A percentile compares a stretch with the other conserved stretches of the same genome.
Evolutionary conservation across 2,113 vertebrate genomes (phyloP).

Genomic region (Noctilio leporinus): DNA sequence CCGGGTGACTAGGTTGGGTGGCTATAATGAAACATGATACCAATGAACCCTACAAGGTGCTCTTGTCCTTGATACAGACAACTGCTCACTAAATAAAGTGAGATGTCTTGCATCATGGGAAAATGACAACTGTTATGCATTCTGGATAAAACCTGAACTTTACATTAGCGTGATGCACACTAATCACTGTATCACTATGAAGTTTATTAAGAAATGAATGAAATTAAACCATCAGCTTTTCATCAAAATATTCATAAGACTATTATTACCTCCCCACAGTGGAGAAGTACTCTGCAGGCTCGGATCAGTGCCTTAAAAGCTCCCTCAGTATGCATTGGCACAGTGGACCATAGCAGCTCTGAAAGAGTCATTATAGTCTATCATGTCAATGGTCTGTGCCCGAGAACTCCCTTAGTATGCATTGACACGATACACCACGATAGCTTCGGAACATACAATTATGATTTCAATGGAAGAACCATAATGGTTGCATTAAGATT

Average conservation of each 20-base stretch:
- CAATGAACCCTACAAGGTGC: not conserved
- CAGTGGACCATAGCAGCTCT: conserved; percentile 65
- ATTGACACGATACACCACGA: conserved; percentile 63
- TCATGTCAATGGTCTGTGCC: conserved; percentile 73
- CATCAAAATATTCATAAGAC: conserved; percentile 68
- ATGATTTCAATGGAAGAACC: conserved; percentile 64
- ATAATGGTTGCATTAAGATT: conserved; percentile 69
- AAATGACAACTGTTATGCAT: not conserved
- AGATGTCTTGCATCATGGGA: not conserved
- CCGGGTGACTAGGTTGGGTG: not conserved
- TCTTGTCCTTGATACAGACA: not conserved
- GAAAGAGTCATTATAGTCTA: conserved; percentile 64
- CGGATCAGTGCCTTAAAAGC: conserved; percentile 69
- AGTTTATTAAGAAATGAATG: conserved; percentile 68
- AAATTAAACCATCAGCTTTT: conserved; percentile 61
- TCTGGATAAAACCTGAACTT: conserved; percentile 54
- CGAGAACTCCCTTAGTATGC: conserved; percentile 70
- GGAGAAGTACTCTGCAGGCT: conserved; percentile 56
- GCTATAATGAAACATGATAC: not conserved
- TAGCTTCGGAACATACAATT: conserved; percentile 54
- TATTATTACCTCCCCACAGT: conserved; percentile 39
- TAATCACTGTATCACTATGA: conserved; percentile 60
- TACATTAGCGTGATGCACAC: conserved; percentile 29
- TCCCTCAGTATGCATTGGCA: conserved; percentile 71
- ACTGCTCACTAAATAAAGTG: not conserved